Conservation (phyloP, 2,113 vertebrate genomes). For the Mellivora capensis region DNA sequence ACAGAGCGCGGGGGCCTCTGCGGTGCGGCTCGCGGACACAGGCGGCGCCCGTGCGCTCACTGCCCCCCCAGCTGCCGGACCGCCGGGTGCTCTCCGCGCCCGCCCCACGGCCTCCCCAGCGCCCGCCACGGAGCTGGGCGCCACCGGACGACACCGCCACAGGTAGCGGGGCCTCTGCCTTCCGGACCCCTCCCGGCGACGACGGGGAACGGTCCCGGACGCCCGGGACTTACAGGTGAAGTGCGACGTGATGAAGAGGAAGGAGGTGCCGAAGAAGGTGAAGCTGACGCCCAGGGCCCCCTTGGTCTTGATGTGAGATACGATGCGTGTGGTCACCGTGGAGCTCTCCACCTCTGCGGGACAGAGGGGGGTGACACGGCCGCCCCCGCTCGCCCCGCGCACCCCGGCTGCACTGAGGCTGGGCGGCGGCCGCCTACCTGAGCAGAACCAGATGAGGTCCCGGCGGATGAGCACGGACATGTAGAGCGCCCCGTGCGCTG, state of each 20-base stretch:
- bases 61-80: background rate
- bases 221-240: conserved; percentile 88
- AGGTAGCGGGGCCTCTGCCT: background rate
- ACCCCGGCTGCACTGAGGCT: background rate
- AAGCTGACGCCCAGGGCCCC: conserved; percentile 93
- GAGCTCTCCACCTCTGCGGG: conserved; percentile 92
- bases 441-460: conserved; percentile 99
- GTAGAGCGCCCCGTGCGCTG: conserved; percentile 92
- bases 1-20: background rate
- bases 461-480: conserved; percentile 92
- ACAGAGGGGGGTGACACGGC: background rate
- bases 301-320: conserved; percentile 99
- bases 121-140: accelerated
- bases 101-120: no score
- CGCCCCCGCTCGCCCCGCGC: background rate
- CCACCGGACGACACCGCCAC: accelerated
- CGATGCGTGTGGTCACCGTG: conserved; percentile 95
- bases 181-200: background rate
- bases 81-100: no score
- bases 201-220: accelerated
- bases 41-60: accelerated
- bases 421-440: conserved; percentile 86
- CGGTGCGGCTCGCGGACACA: accelerated
- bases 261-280: conserved; percentile 97
- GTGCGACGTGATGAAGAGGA: conserved; percentile 98